Conservation (phyloP, 53 echinoderm and acorn worm genomes). For the Luidia sarsii region DNA sequence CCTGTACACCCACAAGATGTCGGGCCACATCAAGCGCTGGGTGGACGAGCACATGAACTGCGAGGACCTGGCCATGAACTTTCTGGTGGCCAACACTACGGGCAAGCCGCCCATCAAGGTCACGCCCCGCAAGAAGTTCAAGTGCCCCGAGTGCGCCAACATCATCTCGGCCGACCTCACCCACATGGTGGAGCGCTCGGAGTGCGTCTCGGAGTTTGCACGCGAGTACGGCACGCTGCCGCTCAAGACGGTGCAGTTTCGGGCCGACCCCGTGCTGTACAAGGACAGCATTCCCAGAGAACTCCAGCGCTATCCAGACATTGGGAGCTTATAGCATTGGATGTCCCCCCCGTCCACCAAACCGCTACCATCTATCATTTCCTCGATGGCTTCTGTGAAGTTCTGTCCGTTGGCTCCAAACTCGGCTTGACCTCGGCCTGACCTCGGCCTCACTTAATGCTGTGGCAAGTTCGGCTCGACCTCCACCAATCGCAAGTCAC, state of each 20-base stretch:
- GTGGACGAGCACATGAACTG: conserved; percentile 98
- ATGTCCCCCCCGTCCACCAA: too few relatives aligned
- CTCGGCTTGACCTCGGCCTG: too few relatives aligned
- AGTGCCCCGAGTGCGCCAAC: conserved; percentile 92
- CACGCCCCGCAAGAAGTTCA: conserved; percentile 97
- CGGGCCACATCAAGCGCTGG: conserved; percentile 84
- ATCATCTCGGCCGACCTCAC: conserved; percentile 95
- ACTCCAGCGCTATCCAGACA: conserved; percentile 84
- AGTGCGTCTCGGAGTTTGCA: conserved; percentile 90
- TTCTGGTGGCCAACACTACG: conserved; percentile 83
- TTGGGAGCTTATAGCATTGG: conserved; percentile 89
- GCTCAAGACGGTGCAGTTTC: conserved; percentile 87
- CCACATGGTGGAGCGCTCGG: conserved; percentile 96
- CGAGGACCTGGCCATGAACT: conserved; percentile 99
- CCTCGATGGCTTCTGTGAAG: too few relatives aligned
- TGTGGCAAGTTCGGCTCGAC: too few relatives aligned
- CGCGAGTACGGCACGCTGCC: conserved; percentile 89
- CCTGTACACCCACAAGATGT: conserved; percentile 96
- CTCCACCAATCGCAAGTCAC: too few relatives aligned
- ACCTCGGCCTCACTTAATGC: too few relatives aligned
- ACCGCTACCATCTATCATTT: too few relatives aligned
- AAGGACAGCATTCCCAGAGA: conserved; percentile 87
- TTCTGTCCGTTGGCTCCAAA: too few relatives aligned
- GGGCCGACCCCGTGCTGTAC: conserved; percentile 94
- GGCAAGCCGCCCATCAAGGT: conserved; percentile 96